phyloP scores from a whole-genome alignment of 2,888 invertebrate genomes.

The Folsomia candida region DNA sequence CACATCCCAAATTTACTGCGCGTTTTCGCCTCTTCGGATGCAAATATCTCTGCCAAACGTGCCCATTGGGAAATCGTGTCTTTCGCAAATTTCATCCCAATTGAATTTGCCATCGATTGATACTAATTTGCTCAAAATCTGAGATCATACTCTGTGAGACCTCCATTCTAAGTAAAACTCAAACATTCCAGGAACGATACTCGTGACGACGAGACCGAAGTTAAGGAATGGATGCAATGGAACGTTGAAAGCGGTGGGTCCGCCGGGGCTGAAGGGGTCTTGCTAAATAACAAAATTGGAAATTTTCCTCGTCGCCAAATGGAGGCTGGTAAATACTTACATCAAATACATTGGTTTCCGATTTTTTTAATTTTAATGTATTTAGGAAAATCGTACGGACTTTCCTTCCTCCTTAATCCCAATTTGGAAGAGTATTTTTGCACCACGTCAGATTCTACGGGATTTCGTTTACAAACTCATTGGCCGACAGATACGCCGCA shows the following conservation, averaged over 20 bases:
- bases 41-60: too few relatives aligned
- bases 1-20: too few relatives aligned
- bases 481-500: slow-evolving; percentile 26
- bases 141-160: too few relatives aligned
- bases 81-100: too few relatives aligned
- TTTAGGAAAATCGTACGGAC: slow-evolving; percentile 39
- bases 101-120: too few relatives aligned
- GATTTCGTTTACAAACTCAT: slow-evolving; percentile 36
- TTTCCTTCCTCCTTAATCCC: slow-evolving; percentile 44
- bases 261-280: background rate
- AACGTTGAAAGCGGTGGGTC: background rate
- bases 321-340: slow-evolving; percentile 33
- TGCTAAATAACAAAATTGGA: background rate
- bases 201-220: background rate
- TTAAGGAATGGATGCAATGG: background rate
- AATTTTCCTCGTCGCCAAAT: slow-evolving; percentile 24
- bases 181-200: slow-evolving; percentile 4
- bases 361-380: background rate
- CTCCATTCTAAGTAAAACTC: too few relatives aligned
- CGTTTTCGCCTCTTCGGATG: too few relatives aligned
- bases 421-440: slow-evolving; percentile 57
- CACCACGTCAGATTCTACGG: slow-evolving; percentile 39
- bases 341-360: background rate
- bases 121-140: too few relatives aligned
- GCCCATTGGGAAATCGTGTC: too few relatives aligned